Evolutionary conservation across 2,888 invertebrate genomes (phyloP), one percentile per base, ranked within the genome.

Genomic region (Diloba caeruleocephala): DNA sequence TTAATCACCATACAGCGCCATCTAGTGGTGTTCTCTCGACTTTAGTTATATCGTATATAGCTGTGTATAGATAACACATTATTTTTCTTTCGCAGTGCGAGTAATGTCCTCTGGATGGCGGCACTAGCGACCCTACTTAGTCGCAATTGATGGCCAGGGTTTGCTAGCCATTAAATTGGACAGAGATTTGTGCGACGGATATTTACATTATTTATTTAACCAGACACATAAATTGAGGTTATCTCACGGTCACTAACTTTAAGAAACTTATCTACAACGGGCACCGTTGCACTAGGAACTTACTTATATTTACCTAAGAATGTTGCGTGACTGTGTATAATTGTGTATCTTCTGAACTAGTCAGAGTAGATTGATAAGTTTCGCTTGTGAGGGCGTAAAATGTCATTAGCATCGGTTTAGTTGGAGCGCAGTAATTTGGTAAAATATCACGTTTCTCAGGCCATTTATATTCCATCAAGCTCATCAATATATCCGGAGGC

Each of bases 361-460:
- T 65, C 48, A 36, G 49, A 53, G 45, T 44, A 41, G 39, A 49
- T 55, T 52, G 49, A 52, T 65, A 48, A 52, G 51, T 57, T 65
- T 58, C 46, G 15, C 60, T 53, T 54, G 12, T 33, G 41, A 34
- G 54, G 64, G 66, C 63, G 66, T 69, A 36, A 54, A 72, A 72
- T 59, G 64, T 70, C 56, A 64, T 72, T 70, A 69, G 48, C 57
- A 54, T 52, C 55, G 57, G 57, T 52, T n/a, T 49, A 53, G 38
- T 38, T 29, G 58, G n/a, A 7, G 37, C 50, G 28, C 52, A 39
- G 52, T 48, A 46, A 72, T 70, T 69, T 64, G 48, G 59, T 69
- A 70, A 58, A 72, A 72, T 67, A 65, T 70, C 71, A 70, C 67
- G 72, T 72, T 70, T 73, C 71, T 67, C 56, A 45, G 49, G 61